Base-by-base conservation (phyloP, 2,888 invertebrate species). In the Drosophila parthenogenetica region DNA sequence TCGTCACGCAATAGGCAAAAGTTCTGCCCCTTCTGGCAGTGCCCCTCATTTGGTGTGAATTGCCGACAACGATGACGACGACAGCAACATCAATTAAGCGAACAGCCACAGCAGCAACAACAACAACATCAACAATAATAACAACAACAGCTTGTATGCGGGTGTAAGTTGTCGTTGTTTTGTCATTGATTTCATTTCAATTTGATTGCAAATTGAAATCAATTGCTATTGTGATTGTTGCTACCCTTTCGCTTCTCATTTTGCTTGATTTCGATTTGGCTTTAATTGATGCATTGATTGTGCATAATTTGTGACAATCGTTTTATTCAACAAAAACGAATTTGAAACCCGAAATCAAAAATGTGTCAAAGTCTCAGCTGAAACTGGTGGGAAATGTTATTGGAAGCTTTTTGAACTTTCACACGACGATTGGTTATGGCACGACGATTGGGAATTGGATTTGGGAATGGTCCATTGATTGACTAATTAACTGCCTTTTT, bases 241-340 rank as follows among this genome's bases (percentile, higher is more conserved):
- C 50, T 66, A 48, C 45, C 58, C 46, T 51, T 51, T 45, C 39
- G 40, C 22, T 46, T 35, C 25, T 39, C 22, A 19, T 43, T 22
- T 37, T 25, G 54, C 49, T 62, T 73, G 16, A 73, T 58, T 67
- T 65, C 35, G 39, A 53, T 14, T 62, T 17, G 51, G 61, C 77
- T 69, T 88, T 83, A 89, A 90, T 89, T 89, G 90, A 89, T 84
- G 79, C 82, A 80, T 81, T 90, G 88, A 89, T 89, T 90, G 89
- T 73, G 85, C 79, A 87, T 90, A 89, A 90, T 89, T 90, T 86
- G 90, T 89, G 87, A 76, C 87, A 89, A 83, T 90, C 73, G 79
- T 70, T 65, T 57, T 74, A 61, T 63, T 57, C 40, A 60, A 39
- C 17, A 32, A 14, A 57, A 68, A 17, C 35, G 45, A 45, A 73